Percentiles rank a stretch among this genome's conserved stretches.
Evolutionary conservation across 2,113 vertebrate species (phyloP).

Genomic region (Cyanistes caeruleus): DNA sequence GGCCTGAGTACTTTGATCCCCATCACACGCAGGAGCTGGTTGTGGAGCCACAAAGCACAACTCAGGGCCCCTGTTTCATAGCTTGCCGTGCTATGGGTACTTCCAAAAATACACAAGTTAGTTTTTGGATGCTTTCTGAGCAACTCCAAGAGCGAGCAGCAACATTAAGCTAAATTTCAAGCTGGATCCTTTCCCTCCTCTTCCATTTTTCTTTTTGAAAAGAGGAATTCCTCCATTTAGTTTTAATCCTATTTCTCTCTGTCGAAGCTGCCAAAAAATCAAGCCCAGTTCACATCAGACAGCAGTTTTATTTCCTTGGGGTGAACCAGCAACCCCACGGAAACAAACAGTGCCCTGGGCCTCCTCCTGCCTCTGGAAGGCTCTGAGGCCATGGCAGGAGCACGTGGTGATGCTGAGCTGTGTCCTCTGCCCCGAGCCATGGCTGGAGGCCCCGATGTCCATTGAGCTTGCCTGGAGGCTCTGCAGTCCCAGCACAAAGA

Average conservation of each 20-base stretch:
- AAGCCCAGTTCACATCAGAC: neutral
- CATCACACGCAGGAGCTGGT: accelerated
- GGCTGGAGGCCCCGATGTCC: neutral
- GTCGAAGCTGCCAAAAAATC: neutral
- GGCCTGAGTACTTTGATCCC: neutral
- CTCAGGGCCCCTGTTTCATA: accelerated
- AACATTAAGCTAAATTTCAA: neutral
- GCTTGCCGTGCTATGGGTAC: neutral
- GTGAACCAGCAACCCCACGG: neutral
- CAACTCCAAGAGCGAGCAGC: neutral
- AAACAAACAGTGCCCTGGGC: neutral
- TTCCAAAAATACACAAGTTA: neutral
- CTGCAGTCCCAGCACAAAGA: neutral
- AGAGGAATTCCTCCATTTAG: conserved; percentile 28
- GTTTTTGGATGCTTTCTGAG: neutral
- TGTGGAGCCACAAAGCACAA: neutral
- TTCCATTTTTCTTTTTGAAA: conserved; percentile 20
- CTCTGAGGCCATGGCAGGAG: accelerated
- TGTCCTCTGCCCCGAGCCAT: accelerated
- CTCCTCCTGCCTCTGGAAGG: neutral
- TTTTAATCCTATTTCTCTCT: conserved; percentile 37
- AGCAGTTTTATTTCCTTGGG: neutral
- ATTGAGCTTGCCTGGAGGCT: accelerated
- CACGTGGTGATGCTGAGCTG: neutral
- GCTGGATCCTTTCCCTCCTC: conserved; percentile 1